These are phyloP conservation scores for Drosophila pegasa DNA, from an alignment of 2,888 invertebrate species.

Conservation along the genomic window DNA sequence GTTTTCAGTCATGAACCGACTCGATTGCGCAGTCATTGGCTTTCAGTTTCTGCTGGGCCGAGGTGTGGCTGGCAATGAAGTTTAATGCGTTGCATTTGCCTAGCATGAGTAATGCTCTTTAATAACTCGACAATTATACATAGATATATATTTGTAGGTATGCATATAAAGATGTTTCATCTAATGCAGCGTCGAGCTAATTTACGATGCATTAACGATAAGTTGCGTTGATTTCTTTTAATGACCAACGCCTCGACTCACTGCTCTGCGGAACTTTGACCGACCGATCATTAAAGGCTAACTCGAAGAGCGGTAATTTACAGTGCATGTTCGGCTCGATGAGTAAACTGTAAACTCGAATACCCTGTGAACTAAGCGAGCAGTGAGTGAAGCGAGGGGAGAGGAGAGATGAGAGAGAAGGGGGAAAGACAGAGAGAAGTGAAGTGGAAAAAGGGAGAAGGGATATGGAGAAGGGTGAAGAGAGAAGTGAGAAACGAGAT, in stretches of 20 bases:
- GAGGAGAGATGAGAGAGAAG: not conserved
- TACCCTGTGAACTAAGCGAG: not conserved
- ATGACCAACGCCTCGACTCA: slow-evolving; percentile 12
- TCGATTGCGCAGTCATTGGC: not conserved
- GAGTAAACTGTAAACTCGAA: not conserved
- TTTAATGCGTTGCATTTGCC: slow-evolving; percentile 17
- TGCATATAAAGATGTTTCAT: slow-evolving; percentile 17
- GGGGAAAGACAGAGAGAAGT: not conserved
- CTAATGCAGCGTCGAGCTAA: slow-evolving; percentile 46
- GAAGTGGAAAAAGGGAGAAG: not conserved
- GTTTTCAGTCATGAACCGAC: not conserved
- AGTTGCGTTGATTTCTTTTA: slow-evolving; percentile 51
- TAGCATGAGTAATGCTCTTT: slow-evolving; percentile 42
- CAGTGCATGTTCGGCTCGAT: not conserved
- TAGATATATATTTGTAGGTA: not conserved
- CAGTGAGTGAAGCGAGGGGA: not conserved
- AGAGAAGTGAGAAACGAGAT: too few relatives aligned
- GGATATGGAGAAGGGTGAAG: too few relatives aligned
- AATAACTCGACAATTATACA: slow-evolving; percentile 46
- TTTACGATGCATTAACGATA: slow-evolving; percentile 60
- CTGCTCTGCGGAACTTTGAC: slow-evolving; percentile 42
- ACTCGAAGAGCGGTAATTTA: slow-evolving; percentile 14
- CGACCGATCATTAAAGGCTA: slow-evolving; percentile 25
- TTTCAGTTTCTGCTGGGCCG: slow-evolving; percentile 14
- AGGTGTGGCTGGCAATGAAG: slow-evolving; percentile 27